Base-by-base conservation (phyloP, 2,113 vertebrate genomes). In the Herpailurus yagouaroundi region DNA sequence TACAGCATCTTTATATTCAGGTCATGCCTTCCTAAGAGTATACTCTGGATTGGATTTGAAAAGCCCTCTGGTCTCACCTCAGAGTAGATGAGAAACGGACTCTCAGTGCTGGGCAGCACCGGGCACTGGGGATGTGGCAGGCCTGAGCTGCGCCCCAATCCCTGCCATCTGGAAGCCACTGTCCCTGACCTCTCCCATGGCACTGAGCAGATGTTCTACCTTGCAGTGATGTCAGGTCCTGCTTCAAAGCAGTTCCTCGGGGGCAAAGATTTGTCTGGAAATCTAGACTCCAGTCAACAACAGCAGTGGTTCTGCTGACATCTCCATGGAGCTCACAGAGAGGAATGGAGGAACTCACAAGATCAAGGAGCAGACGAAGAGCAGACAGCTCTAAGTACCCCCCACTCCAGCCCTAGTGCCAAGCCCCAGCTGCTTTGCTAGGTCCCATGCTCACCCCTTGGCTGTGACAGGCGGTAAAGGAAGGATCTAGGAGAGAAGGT, bases 311-410 rank as follows among this genome's bases (percentile, higher is more conserved):
- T 71, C 63, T 66, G 89, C 7, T 1, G 52, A 38, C 52, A 1
- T 0, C 1, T 14, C 19, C 18, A 0, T 3, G 63, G 73, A 41
- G 57, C 82, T 76, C 12, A 4, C 31, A 33, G 69, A 60, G 50
- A 38, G 52, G 15, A 25, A 2, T 0, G 0, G 66, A 33, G 33
- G 14, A 0, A 7, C 38, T 3, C 57, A 36, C 31, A 1, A 57
- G 45, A 2, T 15, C 4, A 1, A n/a, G 52, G 36, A 38, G 68
- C 52, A 2, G 57, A 4, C 60, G 25, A 0, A 55, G 13, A 36
- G 64, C 80, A 25, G 33, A 23, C 60, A 57, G 77, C 88, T n/a
- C 41, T 31, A 5, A 9, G 60, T 7, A 5, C 41, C 60, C 60
- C 55, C 15, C 2, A 0, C 4, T 27, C 69, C 73, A 29, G 21